Conservation (phyloP, 1,140 invertebrate genomes). For the Zaprionus capensis region DNA sequence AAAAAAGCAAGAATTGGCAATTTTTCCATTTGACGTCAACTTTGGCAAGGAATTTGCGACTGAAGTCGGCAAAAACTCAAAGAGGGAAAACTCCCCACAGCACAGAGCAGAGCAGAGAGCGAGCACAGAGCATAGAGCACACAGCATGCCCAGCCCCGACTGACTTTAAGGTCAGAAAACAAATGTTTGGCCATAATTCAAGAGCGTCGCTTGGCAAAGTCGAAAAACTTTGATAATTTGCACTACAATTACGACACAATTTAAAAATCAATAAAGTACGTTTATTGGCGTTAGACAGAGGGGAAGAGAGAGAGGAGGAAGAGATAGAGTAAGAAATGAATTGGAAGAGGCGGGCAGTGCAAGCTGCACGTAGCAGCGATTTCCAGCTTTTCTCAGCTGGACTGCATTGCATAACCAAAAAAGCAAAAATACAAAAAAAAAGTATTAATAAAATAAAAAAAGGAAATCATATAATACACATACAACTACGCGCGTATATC, state of each 20-base stretch:
- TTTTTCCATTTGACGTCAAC: conserved; percentile 63
- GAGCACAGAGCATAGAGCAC: not conserved
- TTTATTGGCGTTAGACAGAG: conserved; percentile 51
- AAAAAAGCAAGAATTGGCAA: conserved; percentile 68
- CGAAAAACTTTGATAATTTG: conserved; percentile 74
- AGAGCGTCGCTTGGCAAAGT: not conserved
- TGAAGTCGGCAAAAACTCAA: not conserved
- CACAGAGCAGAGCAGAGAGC: not conserved
- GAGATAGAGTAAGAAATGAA: not conserved
- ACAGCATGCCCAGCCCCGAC: not conserved
- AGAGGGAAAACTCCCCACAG: not conserved
- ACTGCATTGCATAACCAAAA: conserved; percentile 46
- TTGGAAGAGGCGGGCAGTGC: not conserved
- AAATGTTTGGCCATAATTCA: conserved; percentile 67
- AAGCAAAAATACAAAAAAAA: conserved; percentile 14
- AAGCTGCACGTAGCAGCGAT: not conserved
- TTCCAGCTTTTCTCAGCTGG: not conserved
- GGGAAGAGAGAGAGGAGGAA: not conserved
- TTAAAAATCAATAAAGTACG: conserved; percentile 73
- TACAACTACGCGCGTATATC: not conserved
- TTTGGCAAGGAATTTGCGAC: conserved; percentile 20
- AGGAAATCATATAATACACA: conserved; percentile 13
- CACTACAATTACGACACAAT: conserved; percentile 69
- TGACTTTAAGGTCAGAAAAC: conserved; percentile 70
- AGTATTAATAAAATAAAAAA: conserved; percentile 12